Base-by-base conservation (phyloP, 2,797 vertebrate genomes). In the Rhyacichthys aspro region DNA sequence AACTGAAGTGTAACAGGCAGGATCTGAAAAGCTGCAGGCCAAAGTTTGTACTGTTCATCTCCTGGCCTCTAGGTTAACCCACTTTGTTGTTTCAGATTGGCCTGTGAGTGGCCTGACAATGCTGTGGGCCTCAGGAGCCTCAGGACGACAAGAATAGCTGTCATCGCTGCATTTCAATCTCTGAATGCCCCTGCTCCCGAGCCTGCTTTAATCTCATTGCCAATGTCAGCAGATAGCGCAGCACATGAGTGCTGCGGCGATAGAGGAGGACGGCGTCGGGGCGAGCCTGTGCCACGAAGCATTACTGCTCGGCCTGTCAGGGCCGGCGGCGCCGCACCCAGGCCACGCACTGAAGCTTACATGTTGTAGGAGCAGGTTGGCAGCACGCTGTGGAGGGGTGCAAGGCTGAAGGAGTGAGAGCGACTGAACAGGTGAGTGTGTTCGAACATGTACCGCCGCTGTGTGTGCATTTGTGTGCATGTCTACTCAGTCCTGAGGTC, bases 171-270 rank as follows among this genome's bases (percentile, higher is more conserved):
- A 69, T 82, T 85, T 88, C 74, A 84, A 82, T 85, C 79, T 84
- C 76, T 64, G 63, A 74, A 72, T 77, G 81, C 78, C 80, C 84
- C 74, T 53, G 50, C 58, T 66, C 61, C 63, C 61, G 67, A 69
- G 74, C 81, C 74, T 58, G 77, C 74, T 78, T 78, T 87, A 87
- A 89, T 90, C 83, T 88, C 86, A 86, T 85, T 86, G 76, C 78
- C 81, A 78, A 82, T 84, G 85, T 88, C 88, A 88, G 86, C 88
- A 88, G 86, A 90, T 80, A 86, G 88, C 79, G 78, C 84, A 86
- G 72, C 79, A 77, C 68, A 72, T 72, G 74, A 69, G 75, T 77
- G 82, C 82, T 82, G 72, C 71, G 62, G 85, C 74, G 16, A 72
- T 49, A 63, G 80, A 38, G 54, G 59, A 83, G 79, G 79, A 79